Conservation (phyloP, 1,140 invertebrate species). For the Atopsyche davidsoni region DNA sequence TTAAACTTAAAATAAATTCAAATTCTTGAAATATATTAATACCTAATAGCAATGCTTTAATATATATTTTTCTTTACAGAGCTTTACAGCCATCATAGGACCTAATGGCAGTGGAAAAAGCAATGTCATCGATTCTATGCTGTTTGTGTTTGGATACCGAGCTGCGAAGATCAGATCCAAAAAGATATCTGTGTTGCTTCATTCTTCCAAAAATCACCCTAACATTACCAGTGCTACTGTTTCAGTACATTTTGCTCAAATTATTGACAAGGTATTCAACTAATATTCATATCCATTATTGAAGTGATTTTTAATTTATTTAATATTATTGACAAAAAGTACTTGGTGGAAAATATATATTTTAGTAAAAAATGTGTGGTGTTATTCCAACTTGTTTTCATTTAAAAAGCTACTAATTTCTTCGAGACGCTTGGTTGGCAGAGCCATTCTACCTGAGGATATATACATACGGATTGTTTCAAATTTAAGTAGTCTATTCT, state of each 20-base stretch:
- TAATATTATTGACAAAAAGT: no score
- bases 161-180: constrained; percentile 94
- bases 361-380: no score
- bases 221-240: constrained; percentile 81
- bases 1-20: constrained; percentile 1
- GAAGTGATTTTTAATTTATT: constrained; percentile 5
- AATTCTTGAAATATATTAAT: not conserved
- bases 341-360: no score
- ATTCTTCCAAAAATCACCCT: constrained; percentile 82
- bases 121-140: constrained; percentile 98
- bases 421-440: no score
- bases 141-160: constrained; percentile 98
- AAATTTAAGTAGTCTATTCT: no score
- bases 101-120: constrained; percentile 99
- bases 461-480: no score
- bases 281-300: constrained; percentile 9
- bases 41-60: constrained; percentile 12
- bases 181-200: constrained; percentile 89
- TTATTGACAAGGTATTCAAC: constrained; percentile 67
- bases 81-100: constrained; percentile 94
- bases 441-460: no score
- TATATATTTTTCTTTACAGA: constrained; percentile 52
- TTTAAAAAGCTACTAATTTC: no score
- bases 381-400: no score
- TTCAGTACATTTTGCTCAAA: constrained; percentile 83